Conservation (phyloP, 2,797 vertebrate genomes). For the Ceyx erithaca region DNA sequence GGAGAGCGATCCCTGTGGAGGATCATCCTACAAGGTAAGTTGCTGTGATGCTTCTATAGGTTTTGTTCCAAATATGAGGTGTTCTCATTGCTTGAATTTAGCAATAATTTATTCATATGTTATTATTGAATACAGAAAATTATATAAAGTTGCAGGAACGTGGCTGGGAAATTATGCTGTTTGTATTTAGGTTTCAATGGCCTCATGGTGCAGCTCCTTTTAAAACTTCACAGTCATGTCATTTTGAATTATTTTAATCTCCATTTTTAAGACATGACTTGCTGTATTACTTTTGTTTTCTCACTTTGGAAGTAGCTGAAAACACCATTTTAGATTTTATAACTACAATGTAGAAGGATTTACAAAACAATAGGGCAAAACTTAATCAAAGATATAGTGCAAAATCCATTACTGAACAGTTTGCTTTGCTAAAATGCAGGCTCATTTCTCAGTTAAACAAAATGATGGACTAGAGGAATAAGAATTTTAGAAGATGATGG, state of each 20-base stretch:
- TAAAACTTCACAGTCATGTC: not conserved
- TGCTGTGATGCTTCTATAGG: not conserved
- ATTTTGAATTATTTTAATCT: not conserved
- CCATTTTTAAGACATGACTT: not conserved
- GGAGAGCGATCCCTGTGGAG: constrained; percentile 76
- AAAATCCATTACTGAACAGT: not conserved
- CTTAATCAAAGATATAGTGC: not conserved
- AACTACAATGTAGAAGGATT: not conserved
- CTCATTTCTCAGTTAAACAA: not conserved
- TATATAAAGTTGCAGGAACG: not conserved
- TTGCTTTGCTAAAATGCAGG: not conserved
- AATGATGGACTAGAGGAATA: not conserved
- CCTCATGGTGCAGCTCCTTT: not conserved
- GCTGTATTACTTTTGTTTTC: not conserved
- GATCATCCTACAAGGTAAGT: constrained; percentile 86
- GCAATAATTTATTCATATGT: fast-evolving
- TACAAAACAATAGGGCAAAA: not conserved
- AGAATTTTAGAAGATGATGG: constrained; percentile 19
- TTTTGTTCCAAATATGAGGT: not conserved
- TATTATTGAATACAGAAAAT: not conserved
- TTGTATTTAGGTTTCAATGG: not conserved
- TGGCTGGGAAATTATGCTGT: not conserved
- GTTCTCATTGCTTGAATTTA: not conserved
- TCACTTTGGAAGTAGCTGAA: not conserved
- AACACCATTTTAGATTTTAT: constrained; percentile 3